A percentile compares a stretch with the other conserved stretches of the same genome.
These are phyloP conservation scores for Chrysopilus asiliformis DNA, from an alignment of 2,888 invertebrate species.

Conservation along the genomic window DNA sequence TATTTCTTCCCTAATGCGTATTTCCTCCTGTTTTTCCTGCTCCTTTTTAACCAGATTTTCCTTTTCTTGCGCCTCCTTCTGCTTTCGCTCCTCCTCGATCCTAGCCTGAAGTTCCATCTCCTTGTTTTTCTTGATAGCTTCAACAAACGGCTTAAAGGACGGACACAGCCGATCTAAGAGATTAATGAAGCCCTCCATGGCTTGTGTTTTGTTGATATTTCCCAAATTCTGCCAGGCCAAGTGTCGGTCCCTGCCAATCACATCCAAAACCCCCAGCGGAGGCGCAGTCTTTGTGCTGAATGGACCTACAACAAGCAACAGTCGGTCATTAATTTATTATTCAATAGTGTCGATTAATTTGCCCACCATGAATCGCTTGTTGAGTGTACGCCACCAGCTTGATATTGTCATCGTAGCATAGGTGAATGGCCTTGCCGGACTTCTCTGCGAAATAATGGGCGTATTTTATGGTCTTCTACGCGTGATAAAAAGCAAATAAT, in stretches of 20 bases:
- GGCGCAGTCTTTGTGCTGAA: slow-evolving; percentile 57
- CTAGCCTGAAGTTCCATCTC: slow-evolving; percentile 54
- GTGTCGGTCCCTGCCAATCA: slow-evolving; percentile 85
- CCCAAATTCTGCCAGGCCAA: slow-evolving; percentile 90
- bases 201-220: slow-evolving; percentile 68
- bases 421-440: slow-evolving; percentile 91
- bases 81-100: slow-evolving; percentile 32
- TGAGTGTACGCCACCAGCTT: slow-evolving; percentile 85
- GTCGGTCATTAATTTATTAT: no score
- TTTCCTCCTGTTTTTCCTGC: slow-evolving; percentile 24
- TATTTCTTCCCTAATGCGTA: slow-evolving; percentile 26
- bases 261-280: slow-evolving; percentile 83
- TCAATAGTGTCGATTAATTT: no score
- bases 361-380: slow-evolving; percentile 79
- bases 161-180: slow-evolving; percentile 75
- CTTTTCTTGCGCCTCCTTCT: slow-evolving; percentile 20
- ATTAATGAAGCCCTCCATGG: slow-evolving; percentile 86
- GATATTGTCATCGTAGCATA: slow-evolving; percentile 86
- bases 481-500: no score
- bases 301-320: no score
- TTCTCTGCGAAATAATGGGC: slow-evolving; percentile 77
- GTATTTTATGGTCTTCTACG: no score
- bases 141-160: slow-evolving; percentile 79
- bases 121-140: slow-evolving; percentile 79
- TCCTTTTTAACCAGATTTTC: slow-evolving; percentile 43